phyloP scores from a whole-genome alignment of 2,888 invertebrate species.

The Graphium colonna region DNA sequence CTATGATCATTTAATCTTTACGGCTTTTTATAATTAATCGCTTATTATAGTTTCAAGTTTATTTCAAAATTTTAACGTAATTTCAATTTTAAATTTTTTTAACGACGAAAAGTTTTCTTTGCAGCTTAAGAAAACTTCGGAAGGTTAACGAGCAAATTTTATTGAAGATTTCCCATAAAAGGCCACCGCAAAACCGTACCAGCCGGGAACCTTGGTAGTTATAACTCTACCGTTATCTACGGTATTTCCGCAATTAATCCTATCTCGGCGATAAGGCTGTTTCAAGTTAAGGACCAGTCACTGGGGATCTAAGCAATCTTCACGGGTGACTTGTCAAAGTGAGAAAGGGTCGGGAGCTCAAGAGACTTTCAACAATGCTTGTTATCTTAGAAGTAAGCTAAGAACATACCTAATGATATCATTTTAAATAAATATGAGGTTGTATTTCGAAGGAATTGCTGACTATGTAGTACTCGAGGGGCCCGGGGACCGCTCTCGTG shows the following conservation, averaged over 20 bases:
- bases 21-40: no score
- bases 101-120: no score
- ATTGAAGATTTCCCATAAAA: conserved; percentile 28
- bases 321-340: conserved; percentile 79
- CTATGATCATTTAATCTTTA: no score
- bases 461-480: conserved; percentile 20
- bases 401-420: conserved; percentile 73
- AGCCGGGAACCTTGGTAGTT: conserved; percentile 52
- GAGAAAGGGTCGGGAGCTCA: conserved; percentile 75
- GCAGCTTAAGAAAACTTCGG: no score
- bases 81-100: no score
- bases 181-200: conserved; percentile 35
- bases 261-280: conserved; percentile 72
- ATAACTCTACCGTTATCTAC: conserved; percentile 70
- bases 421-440: conserved; percentile 66
- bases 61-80: no score
- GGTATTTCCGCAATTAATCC: conserved; percentile 78
- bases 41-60: no score
- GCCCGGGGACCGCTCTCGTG: conserved; percentile 20
- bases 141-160: conserved; percentile 16
- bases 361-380: conserved; percentile 79
- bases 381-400: conserved; percentile 76
- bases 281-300: conserved; percentile 74
- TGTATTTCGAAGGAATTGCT: conserved; percentile 29
- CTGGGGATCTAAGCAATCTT: conserved; percentile 78